Base-by-base conservation (phyloP, 2,888 invertebrate species). In the Drosophila niveifrons region DNA sequence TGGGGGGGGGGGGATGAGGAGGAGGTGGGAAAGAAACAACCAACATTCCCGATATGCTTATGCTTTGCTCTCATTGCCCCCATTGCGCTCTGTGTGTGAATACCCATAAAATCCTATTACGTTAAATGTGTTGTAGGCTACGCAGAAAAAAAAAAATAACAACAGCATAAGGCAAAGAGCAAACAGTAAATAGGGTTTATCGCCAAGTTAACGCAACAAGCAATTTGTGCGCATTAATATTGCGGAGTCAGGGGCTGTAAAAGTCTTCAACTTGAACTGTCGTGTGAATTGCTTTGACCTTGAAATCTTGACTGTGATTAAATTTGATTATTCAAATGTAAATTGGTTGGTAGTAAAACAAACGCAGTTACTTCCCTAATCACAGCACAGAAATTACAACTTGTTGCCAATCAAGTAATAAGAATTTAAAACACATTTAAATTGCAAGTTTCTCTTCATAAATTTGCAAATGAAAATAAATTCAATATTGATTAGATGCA, bases 91-190 rank as follows among this genome's bases (percentile, higher is more conserved):
- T 36, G 34, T 52, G 34, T 52, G 53, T 41, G 46, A 55, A 66
- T 62, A 29, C 50, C 80, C 72, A 80, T 80, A 51, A 82, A 78
- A 76, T 83, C 83, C 64, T 80, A 78, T 82, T 86, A 82, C 61
- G 48, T 52, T 48, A 46, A 78, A 71, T 75, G 68, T 63, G 62
- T 67, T 73, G 56, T 65, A 57, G 56, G 62, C 58, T 43, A 39
- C 34, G 61, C 44, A 61, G 44, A n/a, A 47, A 15, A 34, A 18
- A 29, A 47, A 61, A 56, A 58, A 61, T 53, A 28, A 44, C 44
- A 56, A 43, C 15, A 31, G 56, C 51, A 70, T 65, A 62, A 48
- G 59, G 51, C 41, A 46, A 59, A 50, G 17, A 51, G 46, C 46
- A n/a, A 69, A 59, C 74, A 62, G 70, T 72, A 75, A 75, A 75